phyloP scores from a whole-genome alignment of 2,113 vertebrate genomes.

The Petrocephalus zakoni region DNA sequence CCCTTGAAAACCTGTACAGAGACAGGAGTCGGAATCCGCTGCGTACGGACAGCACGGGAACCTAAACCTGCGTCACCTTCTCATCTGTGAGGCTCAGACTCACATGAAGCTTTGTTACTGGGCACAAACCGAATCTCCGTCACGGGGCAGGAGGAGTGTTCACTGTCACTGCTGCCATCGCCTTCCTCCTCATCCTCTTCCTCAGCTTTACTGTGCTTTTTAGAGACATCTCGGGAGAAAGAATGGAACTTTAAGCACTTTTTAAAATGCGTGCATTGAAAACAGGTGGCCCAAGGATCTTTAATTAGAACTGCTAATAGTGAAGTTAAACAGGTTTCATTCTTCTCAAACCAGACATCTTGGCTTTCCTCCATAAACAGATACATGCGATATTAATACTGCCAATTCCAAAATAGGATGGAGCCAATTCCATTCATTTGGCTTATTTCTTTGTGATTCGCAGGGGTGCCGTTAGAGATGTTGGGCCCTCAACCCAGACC shows the following conservation, averaged over 20 bases:
- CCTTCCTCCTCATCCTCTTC: conserved; percentile 48
- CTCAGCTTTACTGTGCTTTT: conserved; percentile 54
- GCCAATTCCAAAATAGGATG: neutral
- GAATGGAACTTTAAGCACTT: neutral
- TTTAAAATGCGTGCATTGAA: neutral
- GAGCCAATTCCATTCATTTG: neutral
- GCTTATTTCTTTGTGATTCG: neutral
- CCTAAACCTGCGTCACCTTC: neutral
- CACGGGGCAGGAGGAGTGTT: conserved; percentile 57
- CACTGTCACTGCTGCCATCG: conserved; percentile 60
- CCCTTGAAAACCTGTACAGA: neutral
- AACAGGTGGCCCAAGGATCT: neutral
- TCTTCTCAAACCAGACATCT: neutral
- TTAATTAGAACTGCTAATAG: neutral
- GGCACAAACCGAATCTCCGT: conserved; percentile 92
- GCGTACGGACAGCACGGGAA: neutral
- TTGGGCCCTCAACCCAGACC: too few relatives aligned
- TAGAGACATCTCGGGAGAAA: conserved; percentile 55
- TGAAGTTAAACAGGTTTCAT: neutral
- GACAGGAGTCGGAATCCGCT: neutral
- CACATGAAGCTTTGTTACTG: conserved; percentile 78
- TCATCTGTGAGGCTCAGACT: conserved; percentile 45
- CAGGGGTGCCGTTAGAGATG: too few relatives aligned
- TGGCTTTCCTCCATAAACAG: neutral
- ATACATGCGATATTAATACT: neutral